Evolutionary conservation across 2,797 vertebrate genomes (phyloP).

Genomic region (Salmo trutta): DNA sequence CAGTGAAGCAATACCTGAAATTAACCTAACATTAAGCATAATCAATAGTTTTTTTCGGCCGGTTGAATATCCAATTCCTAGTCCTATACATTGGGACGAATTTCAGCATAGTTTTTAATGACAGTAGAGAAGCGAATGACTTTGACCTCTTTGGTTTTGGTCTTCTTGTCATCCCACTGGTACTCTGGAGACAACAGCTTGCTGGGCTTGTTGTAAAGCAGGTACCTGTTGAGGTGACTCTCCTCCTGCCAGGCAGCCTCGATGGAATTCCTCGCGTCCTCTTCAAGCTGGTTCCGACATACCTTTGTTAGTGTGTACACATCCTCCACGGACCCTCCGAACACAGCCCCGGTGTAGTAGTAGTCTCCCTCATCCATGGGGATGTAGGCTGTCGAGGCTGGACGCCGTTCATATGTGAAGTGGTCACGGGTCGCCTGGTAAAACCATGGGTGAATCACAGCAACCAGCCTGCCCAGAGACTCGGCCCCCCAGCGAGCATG

Average conservation of each 20-base stretch:
- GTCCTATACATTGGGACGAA: no score
- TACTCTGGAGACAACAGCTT: no score
- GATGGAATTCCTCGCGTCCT: conserved; percentile 65
- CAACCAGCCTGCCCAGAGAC: no score
- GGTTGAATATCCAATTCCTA: neutral
- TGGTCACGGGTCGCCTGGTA: neutral
- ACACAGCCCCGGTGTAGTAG: conserved; percentile 74
- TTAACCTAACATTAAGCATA: no score
- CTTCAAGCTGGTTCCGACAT: conserved; percentile 68
- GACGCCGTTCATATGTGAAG: conserved; percentile 76
- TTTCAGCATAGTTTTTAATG: no score
- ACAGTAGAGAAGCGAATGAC: no score
- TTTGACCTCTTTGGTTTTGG: no score
- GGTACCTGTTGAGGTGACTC: conserved; percentile 77
- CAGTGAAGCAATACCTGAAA: no score
- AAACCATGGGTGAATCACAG: no score
- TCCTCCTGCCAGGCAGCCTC: conserved; percentile 81
- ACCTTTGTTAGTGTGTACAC: conserved; percentile 49
- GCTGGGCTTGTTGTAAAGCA: conserved; percentile 33
- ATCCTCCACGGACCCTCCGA: conserved; percentile 63
- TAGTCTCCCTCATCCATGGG: conserved; percentile 73
- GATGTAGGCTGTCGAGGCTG: conserved; percentile 66
- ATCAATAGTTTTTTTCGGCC: no score
- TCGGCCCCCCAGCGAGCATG: no score
- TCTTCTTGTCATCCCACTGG: no score